Evolutionary conservation across 1,140 invertebrate genomes (phyloP), one percentile per base, ranked within the genome.

Genomic region (Hydropsyche tenuis): DNA sequence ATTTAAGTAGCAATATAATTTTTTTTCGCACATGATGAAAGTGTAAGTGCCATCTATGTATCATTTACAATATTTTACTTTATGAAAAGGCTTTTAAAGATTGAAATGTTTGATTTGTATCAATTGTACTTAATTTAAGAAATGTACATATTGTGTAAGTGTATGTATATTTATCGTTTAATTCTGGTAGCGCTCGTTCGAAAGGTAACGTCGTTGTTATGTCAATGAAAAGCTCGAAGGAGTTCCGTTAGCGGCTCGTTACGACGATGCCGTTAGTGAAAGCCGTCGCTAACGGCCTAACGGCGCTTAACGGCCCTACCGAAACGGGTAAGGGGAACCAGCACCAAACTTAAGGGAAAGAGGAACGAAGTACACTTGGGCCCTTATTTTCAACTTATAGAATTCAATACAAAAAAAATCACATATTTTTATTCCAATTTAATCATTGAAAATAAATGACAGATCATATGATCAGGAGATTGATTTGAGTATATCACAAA

Each of bases 211-310:
- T 60, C 22, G 56, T 60, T 27, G 56, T 60, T 60, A 27, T 60
- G 56, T 60, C 56, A 60, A 60, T 60, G 56, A 60, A 60, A 60
- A 60, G 56, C 56, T 60, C 56, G 20, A 23, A 60, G 56, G 22
- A 60, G 56, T 60, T 60, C 63, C 63, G 42, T 65, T 65, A 65
- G 30, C 20, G 63, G 63, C 30, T 43, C 63, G 63, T 65, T 65
- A 43, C 20, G 16, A 30, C 30, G 30, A 16, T 14, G 63, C 63
- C 63, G 63, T 65, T 60, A 60, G 63, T 23, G 42, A 65, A 65
- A 45, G 63, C 30, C 30, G 16, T 65, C 63, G 37, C 63, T 65
- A 65, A 65, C 63, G 63, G 63, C 27, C 11, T 42, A 65, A 43
- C 63, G 63, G 1, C 30, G 63, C 37, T 65, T 65, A 65, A 65